phyloP scores from a whole-genome alignment of 2,888 invertebrate species.

The Buathra laborator region DNA sequence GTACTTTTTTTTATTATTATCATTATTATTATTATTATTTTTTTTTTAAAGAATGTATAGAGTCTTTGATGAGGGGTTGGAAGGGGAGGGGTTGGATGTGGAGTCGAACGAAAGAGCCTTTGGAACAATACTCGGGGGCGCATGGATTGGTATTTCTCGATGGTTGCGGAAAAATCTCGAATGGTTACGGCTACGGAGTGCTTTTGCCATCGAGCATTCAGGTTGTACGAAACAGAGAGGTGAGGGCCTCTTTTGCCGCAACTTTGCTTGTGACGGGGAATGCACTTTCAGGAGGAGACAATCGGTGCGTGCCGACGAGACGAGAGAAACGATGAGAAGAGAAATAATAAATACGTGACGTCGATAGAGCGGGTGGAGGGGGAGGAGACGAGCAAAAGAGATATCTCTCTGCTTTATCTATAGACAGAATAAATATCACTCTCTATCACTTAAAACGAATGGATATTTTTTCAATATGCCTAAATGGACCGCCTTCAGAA shows the following conservation, averaged over 20 bases:
- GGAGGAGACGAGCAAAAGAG: not conserved
- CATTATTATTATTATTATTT: slow-evolving; percentile 5
- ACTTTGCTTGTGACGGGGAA: slow-evolving; percentile 51
- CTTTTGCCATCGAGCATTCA: slow-evolving; percentile 50
- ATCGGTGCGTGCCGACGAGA: slow-evolving; percentile 49
- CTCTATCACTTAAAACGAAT: slow-evolving; percentile 78
- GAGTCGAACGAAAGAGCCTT: slow-evolving; percentile 41
- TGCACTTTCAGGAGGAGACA: slow-evolving; percentile 54
- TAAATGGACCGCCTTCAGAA: slow-evolving; percentile 75
- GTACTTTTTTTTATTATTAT: slow-evolving; percentile 17
- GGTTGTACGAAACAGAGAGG: slow-evolving; percentile 44
- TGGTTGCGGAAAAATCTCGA: slow-evolving; percentile 59
- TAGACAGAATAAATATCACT: slow-evolving; percentile 16
- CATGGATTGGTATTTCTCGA: slow-evolving; percentile 69
- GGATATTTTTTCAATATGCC: slow-evolving; percentile 80
- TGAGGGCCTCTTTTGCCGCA: slow-evolving; percentile 49
- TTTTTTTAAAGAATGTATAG: slow-evolving; percentile 48
- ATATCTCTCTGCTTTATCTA: slow-evolving; percentile 18
- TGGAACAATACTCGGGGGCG: slow-evolving; percentile 56
- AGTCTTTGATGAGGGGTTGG: slow-evolving; percentile 63
- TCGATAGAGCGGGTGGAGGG: not conserved
- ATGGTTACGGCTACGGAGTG: slow-evolving; percentile 35
- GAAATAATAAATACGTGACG: slow-evolving; percentile 17
- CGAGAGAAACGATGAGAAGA: slow-evolving; percentile 11
- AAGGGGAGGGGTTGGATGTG: slow-evolving; percentile 42